Conservation (phyloP, 2,888 invertebrate genomes). For the Poecilus cupreus region DNA sequence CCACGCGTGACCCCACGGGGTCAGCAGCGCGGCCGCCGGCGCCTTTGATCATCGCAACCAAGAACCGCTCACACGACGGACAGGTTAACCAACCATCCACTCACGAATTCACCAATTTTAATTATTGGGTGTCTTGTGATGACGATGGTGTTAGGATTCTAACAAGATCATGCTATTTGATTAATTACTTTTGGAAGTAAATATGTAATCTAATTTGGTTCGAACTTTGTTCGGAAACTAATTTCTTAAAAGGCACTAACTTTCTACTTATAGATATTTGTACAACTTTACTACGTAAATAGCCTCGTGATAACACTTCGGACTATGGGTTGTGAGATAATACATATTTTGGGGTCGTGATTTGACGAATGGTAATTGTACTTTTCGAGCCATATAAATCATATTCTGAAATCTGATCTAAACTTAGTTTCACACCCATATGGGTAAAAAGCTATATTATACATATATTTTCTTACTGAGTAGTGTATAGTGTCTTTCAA, state of each 20-base stretch:
- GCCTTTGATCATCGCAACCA: slow-evolving; percentile 35
- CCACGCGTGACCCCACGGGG: slow-evolving; percentile 39
- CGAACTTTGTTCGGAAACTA: not conserved
- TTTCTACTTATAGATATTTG: not conserved
- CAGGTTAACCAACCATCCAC: slow-evolving; percentile 29
- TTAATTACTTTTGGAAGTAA: not conserved
- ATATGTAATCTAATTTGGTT: not conserved
- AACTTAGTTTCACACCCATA: too few relatives aligned
- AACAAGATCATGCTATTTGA: not conserved
- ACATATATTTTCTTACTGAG: too few relatives aligned
- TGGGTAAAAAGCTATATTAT: too few relatives aligned
- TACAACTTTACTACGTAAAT: too few relatives aligned
- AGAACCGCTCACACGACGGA: slow-evolving; percentile 22
- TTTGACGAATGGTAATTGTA: too few relatives aligned
- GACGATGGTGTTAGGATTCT: not conserved
- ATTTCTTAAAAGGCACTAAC: not conserved
- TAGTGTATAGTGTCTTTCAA: too few relatives aligned
- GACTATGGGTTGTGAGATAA: too few relatives aligned
- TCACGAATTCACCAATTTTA: slow-evolving; percentile 39
- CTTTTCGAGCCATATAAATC: too few relatives aligned
- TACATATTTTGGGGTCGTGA: too few relatives aligned
- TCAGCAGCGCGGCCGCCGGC: slow-evolving; percentile 21
- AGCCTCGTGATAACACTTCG: too few relatives aligned
- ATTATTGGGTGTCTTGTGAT: slow-evolving; percentile 8
- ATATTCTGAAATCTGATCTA: too few relatives aligned